These are phyloP conservation scores for Actinia equina DNA, from an alignment of 64 coral and sea anemone genomes.

Conservation along the genomic window DNA sequence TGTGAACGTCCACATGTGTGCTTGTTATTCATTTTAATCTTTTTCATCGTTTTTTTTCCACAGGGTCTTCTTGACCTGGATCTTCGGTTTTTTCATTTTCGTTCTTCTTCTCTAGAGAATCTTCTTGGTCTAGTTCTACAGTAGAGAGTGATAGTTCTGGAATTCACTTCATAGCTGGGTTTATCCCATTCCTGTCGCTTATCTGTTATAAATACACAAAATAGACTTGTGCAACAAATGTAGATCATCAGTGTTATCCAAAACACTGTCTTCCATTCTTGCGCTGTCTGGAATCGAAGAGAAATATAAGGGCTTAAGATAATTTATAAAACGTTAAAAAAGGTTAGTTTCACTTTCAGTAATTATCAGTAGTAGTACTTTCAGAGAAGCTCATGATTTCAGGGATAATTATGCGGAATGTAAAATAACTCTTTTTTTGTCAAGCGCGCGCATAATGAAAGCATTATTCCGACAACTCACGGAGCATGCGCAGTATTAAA, in stretches of 20 bases:
- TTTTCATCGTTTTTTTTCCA: neutral
- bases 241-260: conserved; percentile 73
- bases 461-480: no score
- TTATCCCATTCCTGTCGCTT: conserved; percentile 79
- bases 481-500: no score
- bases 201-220: conserved; percentile 37
- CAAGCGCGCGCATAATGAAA: no score
- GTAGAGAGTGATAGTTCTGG: neutral
- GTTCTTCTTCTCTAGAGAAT: neutral
- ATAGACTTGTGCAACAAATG: conserved; percentile 48
- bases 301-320: no score
- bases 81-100: neutral
- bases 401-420: no score
- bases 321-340: no score
- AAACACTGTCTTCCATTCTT: conserved; percentile 80
- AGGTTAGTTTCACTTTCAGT: no score
- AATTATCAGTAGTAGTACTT: no score
- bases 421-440: no score
- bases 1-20: no score
- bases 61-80: neutral
- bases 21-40: no score
- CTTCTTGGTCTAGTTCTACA: neutral
- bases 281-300: neutral
- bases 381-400: no score
- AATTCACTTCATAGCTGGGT: neutral